Evolutionary conservation across 2,797 vertebrate genomes (phyloP), one percentile per base, ranked within the genome.

Genomic region (Fistularia commersonii): DNA sequence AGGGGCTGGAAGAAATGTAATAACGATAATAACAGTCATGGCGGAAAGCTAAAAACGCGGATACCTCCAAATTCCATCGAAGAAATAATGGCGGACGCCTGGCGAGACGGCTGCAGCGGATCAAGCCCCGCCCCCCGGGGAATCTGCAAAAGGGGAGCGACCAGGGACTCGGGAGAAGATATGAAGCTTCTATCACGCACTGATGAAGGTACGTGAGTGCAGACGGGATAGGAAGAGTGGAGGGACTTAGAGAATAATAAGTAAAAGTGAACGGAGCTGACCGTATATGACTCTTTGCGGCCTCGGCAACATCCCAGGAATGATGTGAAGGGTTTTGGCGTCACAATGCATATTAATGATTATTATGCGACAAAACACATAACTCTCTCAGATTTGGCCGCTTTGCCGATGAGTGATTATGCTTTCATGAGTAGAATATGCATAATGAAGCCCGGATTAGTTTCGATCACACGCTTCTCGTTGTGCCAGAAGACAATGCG

Each of bases 321-420:
- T 43, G 12, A 10, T 15, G 31, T 43, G 14, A 43, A 15, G 14
- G 41, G 9, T 32, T 44, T n/a, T 45, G 10, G 10, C 9, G 53
- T 66, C 61, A 58, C 13, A 9, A 64, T 64, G 37, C 52, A 63
- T 55, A 48, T 33, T 64, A 74, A 62, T 69, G 61, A 64, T n/a
- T 33, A 32, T 41, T 45, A 48, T 61, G 57, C 76, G 73, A 76
- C 51, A 68, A 69, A 80, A 66, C 55, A 45, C 47, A 65, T 81
- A 73, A 81, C 66, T 82, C 76, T 81, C 63, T 35, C 32, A 54
- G 58, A 66, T 61, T 64, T 66, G 67, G 72, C 64, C 72, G 62
- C 53, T 40, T 31, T 33, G 51, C 46, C 54, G 72, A 72, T 80
- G 78, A 83, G 59, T 78, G 78, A 79, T 64, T 66, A 52, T 41